Base-by-base conservation (phyloP, 2,113 vertebrate genomes). In the Myotis brandtii region DNA sequence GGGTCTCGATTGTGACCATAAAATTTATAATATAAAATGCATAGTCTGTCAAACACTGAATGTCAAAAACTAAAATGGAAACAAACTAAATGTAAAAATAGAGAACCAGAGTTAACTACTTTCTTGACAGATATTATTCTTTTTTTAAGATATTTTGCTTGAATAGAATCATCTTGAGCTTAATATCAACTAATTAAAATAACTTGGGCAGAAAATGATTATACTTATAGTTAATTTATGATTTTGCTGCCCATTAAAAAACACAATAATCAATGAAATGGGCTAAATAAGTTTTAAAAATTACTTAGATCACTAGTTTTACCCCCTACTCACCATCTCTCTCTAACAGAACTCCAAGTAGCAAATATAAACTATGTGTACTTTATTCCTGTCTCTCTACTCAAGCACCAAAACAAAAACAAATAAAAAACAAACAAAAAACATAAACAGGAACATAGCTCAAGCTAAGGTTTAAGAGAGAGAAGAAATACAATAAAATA, bases 1-100 rank as follows among this genome's bases (percentile, higher is more conserved):
- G 59, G 62, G 94, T 96, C 93, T 95, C 25, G 40, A 97, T 73
- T 95, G 18, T 50, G 79, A 91, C 93, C 66, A 95, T 73, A 96
- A 93, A 96, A 97, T 97, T 97, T 96, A 97, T 96, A 97, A 97
- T 81, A 89, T 46, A 95, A 95, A 96, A 97, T 96, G 30, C 92
- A 98, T 96, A 96, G 94, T 87, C 95, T 98, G 97, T 96, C 97
- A 97, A 97, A 96, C 25, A 91, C 18, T 86, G 77, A 95, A 96
- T 96, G 93, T 95, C 77, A 94, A 88, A 97, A 97, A 76, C 93
- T 93, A 93, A 95, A 95, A 83, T 9, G 40, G 37, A 97, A 97
- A 86, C 62, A 93, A 93, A 95, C 25, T 86, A 73, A 40, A 64
- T 66, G 56, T 75, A 92, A 94, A 97, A 93, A 66, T 80, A 40